These are phyloP conservation scores for Kobus ellipsiprymnus DNA, from an alignment of 2,113 vertebrate genomes.

Conservation along the genomic window DNA sequence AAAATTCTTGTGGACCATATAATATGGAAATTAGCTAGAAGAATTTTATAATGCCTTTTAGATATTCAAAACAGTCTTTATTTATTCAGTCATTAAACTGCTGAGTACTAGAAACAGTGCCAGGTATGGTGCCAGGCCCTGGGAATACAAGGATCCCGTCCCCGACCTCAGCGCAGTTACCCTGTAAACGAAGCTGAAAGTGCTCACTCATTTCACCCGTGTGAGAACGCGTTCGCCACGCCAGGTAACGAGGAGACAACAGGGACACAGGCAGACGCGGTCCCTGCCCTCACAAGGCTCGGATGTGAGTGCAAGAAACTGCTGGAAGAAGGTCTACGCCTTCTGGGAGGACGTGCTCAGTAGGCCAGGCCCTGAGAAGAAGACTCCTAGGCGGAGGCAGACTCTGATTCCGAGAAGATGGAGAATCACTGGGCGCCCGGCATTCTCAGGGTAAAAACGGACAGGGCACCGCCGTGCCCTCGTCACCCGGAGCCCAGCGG, in stretches of 20 bases:
- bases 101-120: not conserved
- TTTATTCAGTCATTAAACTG: not conserved
- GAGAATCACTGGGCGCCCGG: not conserved
- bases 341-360: not conserved
- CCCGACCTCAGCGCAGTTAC: not conserved
- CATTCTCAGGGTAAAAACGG: not conserved
- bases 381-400: not conserved
- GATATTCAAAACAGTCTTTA: slow-evolving; percentile 2
- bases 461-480: not conserved
- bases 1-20: slow-evolving; percentile 4
- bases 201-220: not conserved
- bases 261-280: not conserved
- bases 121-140: not conserved
- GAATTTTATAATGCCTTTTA: not conserved
- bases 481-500: not conserved
- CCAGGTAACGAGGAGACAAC: not conserved
- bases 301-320: too few relatives aligned
- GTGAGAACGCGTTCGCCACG: not conserved
- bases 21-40: not conserved
- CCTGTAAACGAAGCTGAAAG: not conserved
- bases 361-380: not conserved
- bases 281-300: not conserved
- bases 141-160: not conserved
- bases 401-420: not conserved
- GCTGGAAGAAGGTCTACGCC: not conserved